Percentiles rank a stretch among this genome's conserved stretches.
Conservation (phyloP, 2,797 vertebrate species). For the Myotis daubentonii region DNA sequence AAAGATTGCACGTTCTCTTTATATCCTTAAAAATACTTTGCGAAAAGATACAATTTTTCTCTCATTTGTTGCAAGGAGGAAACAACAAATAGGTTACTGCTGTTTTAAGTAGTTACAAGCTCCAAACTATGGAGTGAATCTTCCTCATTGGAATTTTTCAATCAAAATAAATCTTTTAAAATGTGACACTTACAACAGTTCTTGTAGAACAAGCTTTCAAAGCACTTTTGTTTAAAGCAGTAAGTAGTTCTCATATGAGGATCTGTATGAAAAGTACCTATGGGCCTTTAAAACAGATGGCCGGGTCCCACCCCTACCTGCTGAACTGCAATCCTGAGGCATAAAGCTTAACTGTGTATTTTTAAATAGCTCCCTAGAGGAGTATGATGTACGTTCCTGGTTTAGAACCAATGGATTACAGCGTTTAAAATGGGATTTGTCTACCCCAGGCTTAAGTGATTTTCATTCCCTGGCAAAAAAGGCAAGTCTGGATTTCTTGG, state of each 20-base stretch:
- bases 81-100: not conserved
- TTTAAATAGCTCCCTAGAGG: not conserved
- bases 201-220: conserved; percentile 18
- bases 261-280: not conserved
- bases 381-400: not conserved
- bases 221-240: not conserved
- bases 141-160: not conserved
- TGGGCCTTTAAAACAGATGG: not conserved
- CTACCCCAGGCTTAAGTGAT: not conserved
- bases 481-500: not conserved
- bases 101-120: not conserved
- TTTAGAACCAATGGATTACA: not conserved
- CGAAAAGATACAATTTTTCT: not conserved
- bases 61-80: not conserved
- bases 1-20: not conserved
- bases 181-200: not conserved
- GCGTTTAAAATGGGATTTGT: not conserved
- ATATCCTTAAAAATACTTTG: not conserved
- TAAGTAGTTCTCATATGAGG: not conserved
- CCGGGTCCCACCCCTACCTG: not conserved
- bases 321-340: not conserved
- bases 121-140: not conserved
- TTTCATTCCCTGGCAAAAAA: not conserved
- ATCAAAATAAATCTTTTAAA: conserved; percentile 16
- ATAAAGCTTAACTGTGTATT: not conserved